These are phyloP conservation scores for Raillietiella orientalis DNA, from an alignment of 2,888 invertebrate genomes.

Conservation along the genomic window DNA sequence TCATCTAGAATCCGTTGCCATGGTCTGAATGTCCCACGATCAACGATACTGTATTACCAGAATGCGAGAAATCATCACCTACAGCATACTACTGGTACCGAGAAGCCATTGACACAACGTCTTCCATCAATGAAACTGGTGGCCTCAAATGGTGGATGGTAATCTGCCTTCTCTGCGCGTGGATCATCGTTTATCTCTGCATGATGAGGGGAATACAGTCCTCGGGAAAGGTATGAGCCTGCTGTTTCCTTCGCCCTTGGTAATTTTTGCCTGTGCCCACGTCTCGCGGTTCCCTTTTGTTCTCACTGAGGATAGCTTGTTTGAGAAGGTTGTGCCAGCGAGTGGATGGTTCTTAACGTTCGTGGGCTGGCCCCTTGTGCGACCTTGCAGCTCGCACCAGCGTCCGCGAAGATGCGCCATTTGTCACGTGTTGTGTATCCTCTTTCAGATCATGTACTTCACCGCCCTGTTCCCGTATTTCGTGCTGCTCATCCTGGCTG, in stretches of 20 bases:
- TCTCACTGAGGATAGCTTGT: too few species aligned
- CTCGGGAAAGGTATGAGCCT: constrained; percentile 42
- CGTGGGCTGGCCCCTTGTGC: too few species aligned
- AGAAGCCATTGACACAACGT: constrained; percentile 53
- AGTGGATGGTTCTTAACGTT: too few species aligned
- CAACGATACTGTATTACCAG: constrained; percentile 28
- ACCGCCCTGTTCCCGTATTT: constrained; percentile 81
- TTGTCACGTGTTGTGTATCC: constrained; percentile 8
- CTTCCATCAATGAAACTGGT: constrained; percentile 48
- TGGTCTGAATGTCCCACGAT: constrained; percentile 44
- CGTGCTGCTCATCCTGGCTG: constrained; percentile 75
- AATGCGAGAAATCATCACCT: constrained; percentile 49
- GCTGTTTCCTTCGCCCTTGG: constrained; percentile 1
- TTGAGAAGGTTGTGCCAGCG: too few species aligned
- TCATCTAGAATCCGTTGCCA: constrained; percentile 50
- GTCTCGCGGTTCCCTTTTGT: too few species aligned
- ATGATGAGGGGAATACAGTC: constrained; percentile 91
- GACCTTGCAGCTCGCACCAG: too few species aligned
- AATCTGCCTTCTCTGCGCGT: constrained; percentile 48
- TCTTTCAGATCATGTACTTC: constrained; percentile 55
- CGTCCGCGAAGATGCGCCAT: too few species aligned
- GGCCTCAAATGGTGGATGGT: constrained; percentile 79
- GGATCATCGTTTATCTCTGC: constrained; percentile 72
- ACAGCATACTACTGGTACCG: constrained; percentile 82
- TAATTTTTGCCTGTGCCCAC: too few species aligned